Percentiles rank a stretch among this genome's conserved stretches.
These are phyloP conservation scores for fruit fly (Drosophila melanogaster) DNA, from an alignment of 1,140 invertebrate genomes.

Conservation along the genomic window Release_6_plus_ISO1_MT NT_033777.3:18233001-18233500, in stretches of 20 bases:
- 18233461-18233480: no score
- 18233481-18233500: no score
- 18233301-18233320: no score
- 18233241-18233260: constrained; percentile 38
- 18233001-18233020: constrained; percentile 53
- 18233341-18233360: no score
- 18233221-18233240: constrained; percentile 57
- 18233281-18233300: no score
- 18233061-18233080: constrained; percentile 17
- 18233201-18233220: constrained; percentile 64
- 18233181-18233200: constrained; percentile 69
- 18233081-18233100: constrained; percentile 32
- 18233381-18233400: no score
- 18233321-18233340: no score
- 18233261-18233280: neutral
- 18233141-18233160: constrained; percentile 14
- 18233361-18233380: no score
- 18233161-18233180: constrained; percentile 74
- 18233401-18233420: no score
- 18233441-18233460: no score
- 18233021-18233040: constrained; percentile 58
- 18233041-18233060: constrained; percentile 12
- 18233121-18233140: constrained; percentile 18
- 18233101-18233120: constrained; percentile 1
- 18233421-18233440: no score